Conservation (phyloP, 2,797 vertebrate genomes). For the Takifugu ocellatus region DNA sequence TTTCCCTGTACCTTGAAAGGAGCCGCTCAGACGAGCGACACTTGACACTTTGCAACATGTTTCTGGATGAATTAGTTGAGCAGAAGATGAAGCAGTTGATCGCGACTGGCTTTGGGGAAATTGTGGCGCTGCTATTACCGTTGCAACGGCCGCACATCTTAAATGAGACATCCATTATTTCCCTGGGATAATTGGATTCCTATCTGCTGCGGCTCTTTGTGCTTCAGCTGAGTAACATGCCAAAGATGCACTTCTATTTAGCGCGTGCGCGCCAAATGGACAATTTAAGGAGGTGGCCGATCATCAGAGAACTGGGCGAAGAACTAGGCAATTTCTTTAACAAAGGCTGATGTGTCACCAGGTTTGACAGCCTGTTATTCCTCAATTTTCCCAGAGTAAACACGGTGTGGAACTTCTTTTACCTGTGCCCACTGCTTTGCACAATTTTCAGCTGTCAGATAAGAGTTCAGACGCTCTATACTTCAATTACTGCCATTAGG, state of each 20-base stretch:
- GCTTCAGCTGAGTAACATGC: constrained; percentile 51
- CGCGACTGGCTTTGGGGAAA: constrained; percentile 46
- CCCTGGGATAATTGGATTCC: constrained; percentile 69
- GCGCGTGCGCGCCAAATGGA: constrained; percentile 59
- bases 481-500: constrained; percentile 30
- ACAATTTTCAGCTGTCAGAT: constrained; percentile 55
- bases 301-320: constrained; percentile 50
- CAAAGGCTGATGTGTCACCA: constrained; percentile 67
- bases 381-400: constrained; percentile 64
- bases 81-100: constrained; percentile 56
- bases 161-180: constrained; percentile 72
- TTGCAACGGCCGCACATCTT: constrained; percentile 52
- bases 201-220: constrained; percentile 59
- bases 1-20: constrained; percentile 27
- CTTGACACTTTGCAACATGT: constrained; percentile 34
- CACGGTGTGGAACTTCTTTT: constrained; percentile 52
- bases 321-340: constrained; percentile 73
- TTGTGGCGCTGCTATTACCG: constrained; percentile 45
- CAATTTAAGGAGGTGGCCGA: constrained; percentile 64
- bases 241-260: constrained; percentile 65
- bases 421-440: constrained; percentile 62
- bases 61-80: constrained; percentile 44
- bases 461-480: constrained; percentile 28
- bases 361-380: constrained; percentile 69
- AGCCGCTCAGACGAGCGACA: constrained; percentile 39